Conservation (phyloP, 2,888 invertebrate species). For the Nemapogon koenigi region DNA sequence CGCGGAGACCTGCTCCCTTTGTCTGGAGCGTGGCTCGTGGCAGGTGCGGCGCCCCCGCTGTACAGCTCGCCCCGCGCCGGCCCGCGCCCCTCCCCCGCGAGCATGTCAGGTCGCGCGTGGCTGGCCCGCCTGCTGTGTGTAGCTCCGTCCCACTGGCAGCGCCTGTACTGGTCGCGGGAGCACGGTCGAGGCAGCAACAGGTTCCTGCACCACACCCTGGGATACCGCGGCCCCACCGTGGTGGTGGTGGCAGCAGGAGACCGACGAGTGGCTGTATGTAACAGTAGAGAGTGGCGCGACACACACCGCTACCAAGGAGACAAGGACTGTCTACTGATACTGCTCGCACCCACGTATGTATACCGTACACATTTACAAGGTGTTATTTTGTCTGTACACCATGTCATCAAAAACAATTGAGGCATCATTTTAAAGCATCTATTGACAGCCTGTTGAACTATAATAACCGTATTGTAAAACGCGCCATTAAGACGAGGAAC, state of each 20-base stretch:
- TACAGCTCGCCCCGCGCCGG: conserved; percentile 53
- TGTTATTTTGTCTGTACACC: no score
- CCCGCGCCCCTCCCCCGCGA: conserved; percentile 29
- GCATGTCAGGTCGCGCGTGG: conserved; percentile 56
- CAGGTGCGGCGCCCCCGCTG: conserved; percentile 68
- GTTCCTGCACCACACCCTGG: conserved; percentile 86
- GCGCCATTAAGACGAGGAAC: no score
- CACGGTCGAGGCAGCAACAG: conserved; percentile 90
- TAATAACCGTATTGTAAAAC: no score
- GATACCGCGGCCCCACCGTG: conserved; percentile 74
- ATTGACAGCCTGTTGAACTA: no score
- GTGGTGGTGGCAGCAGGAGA: conserved; percentile 66
- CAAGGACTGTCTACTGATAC: conserved; percentile 78
- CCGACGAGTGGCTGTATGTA: conserved; percentile 77
- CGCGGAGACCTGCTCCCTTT: conserved; percentile 57
- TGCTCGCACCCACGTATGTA: conserved; percentile 74
- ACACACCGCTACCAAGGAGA: conserved; percentile 85
- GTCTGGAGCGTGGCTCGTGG: conserved; percentile 75
- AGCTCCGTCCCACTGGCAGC: conserved; percentile 83
- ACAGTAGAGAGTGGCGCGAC: conserved; percentile 85
- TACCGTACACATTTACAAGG: conserved; percentile 8
- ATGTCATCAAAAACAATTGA: no score
- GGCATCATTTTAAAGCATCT: no score
- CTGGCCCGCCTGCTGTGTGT: conserved; percentile 70
- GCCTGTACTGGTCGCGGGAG: conserved; percentile 82